Evolutionary conservation across 2,113 vertebrate genomes (phyloP), one percentile per base, ranked within the genome.

Genomic region (Syrrhaptes paradoxus): DNA sequence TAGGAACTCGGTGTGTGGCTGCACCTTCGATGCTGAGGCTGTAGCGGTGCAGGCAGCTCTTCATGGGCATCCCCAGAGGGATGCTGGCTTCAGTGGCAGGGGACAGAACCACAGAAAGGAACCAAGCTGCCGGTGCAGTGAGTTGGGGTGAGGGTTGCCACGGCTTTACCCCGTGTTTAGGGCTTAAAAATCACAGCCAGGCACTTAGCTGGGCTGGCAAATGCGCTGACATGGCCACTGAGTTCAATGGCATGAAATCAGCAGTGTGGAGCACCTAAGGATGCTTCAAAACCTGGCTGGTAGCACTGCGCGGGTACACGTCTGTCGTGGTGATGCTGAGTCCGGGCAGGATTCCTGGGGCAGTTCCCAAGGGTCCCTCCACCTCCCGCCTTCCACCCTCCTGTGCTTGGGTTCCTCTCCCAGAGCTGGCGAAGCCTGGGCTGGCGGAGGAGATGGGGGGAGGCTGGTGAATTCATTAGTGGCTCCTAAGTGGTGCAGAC

Each of bases 231-330:
- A 2, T 29, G 28, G 21, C 70, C 49, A 3, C 26, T 12, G 73
- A 43, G 13, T 17, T 29, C 16, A 5, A 6, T 20, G 11, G 28
- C 46, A 7, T 21, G 25, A 73, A 54, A 32, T 24, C 63, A 55
- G 2, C 1, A 1, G 16, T 12, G 15, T 17, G 74, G 41, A 74
- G 61, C 51, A 15, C 7, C 78, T 11, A 15, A 49, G 31, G 2
- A 5, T 12, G 25, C 43, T 55, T 17, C 38, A 16, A 4, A 71
- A 3, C 25, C 55, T 11, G 22, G 32, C 76, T 48, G 2, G 0
- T 24, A 17, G 70, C 2, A 0, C 66, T 17, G 22, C 4, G 14
- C 1, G 3, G 7, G 20, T n/a, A 38, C 38, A 9, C 1, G 0
- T 43, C 32, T 8, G 32, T 20, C 11, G 8, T 13, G 72, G 8